Conservation (phyloP, 2,888 invertebrate species). For the Philereme transversata region DNA sequence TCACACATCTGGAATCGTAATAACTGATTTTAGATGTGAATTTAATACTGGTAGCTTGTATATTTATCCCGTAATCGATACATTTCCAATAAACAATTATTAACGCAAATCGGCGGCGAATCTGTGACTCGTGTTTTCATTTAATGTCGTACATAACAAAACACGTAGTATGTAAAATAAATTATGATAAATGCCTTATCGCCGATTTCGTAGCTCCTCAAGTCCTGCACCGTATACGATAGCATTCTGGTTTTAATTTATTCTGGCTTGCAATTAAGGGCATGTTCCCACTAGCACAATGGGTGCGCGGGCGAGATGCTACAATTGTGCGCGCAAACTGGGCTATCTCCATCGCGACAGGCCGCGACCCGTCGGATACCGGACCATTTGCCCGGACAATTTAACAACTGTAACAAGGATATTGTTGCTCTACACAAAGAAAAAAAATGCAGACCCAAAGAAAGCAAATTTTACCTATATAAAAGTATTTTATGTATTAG, state of each 20-base stretch:
- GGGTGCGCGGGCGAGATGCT: conserved; percentile 69
- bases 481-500: no score
- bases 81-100: no score
- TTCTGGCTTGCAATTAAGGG: conserved; percentile 79
- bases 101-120: no score
- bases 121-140: no score
- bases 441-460: no score
- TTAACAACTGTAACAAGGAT: conserved; percentile 27
- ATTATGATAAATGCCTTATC: conserved; percentile 6
- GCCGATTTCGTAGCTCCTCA: conserved; percentile 52
- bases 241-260: conserved; percentile 80
- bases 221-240: conserved; percentile 58
- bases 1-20: no score
- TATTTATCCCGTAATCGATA: no score
- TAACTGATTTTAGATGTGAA: no score
- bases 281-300: conserved; percentile 76
- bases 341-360: conserved; percentile 74
- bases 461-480: no score
- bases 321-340: conserved; percentile 76
- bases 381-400: conserved; percentile 23
- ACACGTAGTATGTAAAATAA: no score
- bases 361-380: conserved; percentile 47
- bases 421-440: conserved; percentile 1
- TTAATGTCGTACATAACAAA: no score
- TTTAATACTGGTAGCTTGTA: no score